phyloP scores from a whole-genome alignment of 2,888 invertebrate species.

The Apotomis betuletana region DNA sequence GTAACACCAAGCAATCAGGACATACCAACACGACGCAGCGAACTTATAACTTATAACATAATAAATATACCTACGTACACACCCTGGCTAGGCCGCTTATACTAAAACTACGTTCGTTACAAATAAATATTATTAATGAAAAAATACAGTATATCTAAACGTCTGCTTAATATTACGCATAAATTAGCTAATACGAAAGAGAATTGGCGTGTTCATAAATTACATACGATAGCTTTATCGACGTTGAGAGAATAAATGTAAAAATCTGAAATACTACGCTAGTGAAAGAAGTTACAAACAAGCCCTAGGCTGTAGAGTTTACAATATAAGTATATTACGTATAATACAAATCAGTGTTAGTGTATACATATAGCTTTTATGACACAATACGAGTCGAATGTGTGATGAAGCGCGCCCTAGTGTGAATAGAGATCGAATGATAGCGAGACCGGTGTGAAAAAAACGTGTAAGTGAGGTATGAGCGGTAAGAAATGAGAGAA shows the following conservation, averaged over 20 bases:
- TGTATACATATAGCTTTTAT: slow-evolving; percentile 56
- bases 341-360: slow-evolving; percentile 58
- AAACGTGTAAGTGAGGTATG: slow-evolving; percentile 73
- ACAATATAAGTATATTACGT: slow-evolving; percentile 52
- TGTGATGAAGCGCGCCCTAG: slow-evolving; percentile 63
- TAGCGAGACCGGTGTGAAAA: slow-evolving; percentile 61
- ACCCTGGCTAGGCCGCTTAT: slow-evolving; percentile 55
- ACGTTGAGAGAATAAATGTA: slow-evolving; percentile 63
- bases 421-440: slow-evolving; percentile 63
- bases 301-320: slow-evolving; percentile 66
- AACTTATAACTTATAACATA: slow-evolving; percentile 68
- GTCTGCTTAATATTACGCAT: slow-evolving; percentile 64
- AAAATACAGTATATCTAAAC: slow-evolving; percentile 54
- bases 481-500: slow-evolving; percentile 67
- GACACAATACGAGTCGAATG: slow-evolving; percentile 52
- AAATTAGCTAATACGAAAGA: slow-evolving; percentile 68
- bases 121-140: slow-evolving; percentile 48
- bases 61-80: slow-evolving; percentile 66
- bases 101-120: slow-evolving; percentile 49
- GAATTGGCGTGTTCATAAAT: slow-evolving; percentile 70
- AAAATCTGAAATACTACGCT: slow-evolving; percentile 70
- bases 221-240: slow-evolving; percentile 64
- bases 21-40: slow-evolving; percentile 62
- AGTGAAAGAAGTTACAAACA: slow-evolving; percentile 70
- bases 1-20: slow-evolving; percentile 84